Evolutionary conservation across 2,888 invertebrate genomes (phyloP).

Genomic region (Agrotis exclamationis): DNA sequence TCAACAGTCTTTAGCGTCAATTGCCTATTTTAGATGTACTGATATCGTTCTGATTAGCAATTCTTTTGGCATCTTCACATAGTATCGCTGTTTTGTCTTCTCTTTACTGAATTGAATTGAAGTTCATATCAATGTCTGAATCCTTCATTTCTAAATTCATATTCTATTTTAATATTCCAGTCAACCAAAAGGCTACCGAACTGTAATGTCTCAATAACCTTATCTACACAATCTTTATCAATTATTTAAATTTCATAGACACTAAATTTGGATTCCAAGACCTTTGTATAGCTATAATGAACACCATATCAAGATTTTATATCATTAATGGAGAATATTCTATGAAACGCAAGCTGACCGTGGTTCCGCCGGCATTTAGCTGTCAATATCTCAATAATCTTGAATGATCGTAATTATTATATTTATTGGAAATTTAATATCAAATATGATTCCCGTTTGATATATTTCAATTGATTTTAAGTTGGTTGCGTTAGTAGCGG

Average conservation of each 20-base stretch:
- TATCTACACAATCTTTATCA: slow-evolving; percentile 60
- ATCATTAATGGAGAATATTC: slow-evolving; percentile 55
- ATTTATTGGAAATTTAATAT: slow-evolving; percentile 60
- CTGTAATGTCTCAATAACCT: slow-evolving; percentile 58
- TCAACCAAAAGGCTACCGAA: slow-evolving; percentile 31
- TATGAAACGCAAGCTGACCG: slow-evolving; percentile 31
- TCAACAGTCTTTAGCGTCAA: slow-evolving; percentile 44
- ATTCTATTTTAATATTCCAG: neutral
- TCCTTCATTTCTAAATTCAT: neutral
- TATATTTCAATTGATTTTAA: slow-evolving; percentile 40
- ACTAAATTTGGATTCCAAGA: slow-evolving; percentile 60
- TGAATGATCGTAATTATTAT: slow-evolving; percentile 55
- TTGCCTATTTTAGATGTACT: slow-evolving; percentile 2
- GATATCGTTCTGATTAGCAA: neutral
- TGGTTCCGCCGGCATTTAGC: slow-evolving; percentile 50
- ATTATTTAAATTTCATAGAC: slow-evolving; percentile 65
- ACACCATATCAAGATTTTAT: slow-evolving; percentile 56
- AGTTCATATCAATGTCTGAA: neutral
- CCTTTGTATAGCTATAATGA: slow-evolving; percentile 53
- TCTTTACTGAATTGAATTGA: neutral
- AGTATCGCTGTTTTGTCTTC: neutral
- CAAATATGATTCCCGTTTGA: slow-evolving; percentile 53
- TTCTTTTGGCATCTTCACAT: neutral
- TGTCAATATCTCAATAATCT: slow-evolving; percentile 57
- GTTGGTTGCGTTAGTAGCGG: slow-evolving; percentile 1